A percentile compares a stretch with the other conserved stretches of the same genome.
phyloP scores from a whole-genome alignment of 2,888 invertebrate genomes.

The Stramonita haemastoma region DNA sequence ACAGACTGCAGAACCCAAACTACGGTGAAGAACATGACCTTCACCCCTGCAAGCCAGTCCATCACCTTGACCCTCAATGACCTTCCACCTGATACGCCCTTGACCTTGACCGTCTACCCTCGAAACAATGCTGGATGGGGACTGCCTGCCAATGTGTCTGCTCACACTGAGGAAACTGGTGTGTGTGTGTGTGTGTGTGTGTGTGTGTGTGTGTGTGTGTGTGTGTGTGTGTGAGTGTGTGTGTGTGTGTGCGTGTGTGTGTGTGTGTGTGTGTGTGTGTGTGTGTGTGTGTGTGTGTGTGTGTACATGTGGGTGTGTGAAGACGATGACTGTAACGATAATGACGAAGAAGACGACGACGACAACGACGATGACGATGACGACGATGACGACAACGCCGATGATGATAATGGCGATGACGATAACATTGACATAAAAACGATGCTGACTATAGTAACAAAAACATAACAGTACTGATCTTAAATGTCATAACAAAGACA shows the following conservation, averaged over 20 bases:
- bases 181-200: constrained; percentile 9
- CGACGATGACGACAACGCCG: neutral
- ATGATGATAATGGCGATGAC: neutral
- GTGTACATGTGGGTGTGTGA: too few relatives aligned
- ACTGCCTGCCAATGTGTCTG: neutral
- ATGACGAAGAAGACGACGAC: too few relatives aligned
- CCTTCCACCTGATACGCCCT: constrained; percentile 37
- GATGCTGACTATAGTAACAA: neutral
- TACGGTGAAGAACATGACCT: neutral
- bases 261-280: neutral
- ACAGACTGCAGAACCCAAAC: neutral
- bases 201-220: neutral
- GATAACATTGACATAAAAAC: neutral
- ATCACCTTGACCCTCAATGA: constrained; percentile 32
- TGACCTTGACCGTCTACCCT: constrained; percentile 27
- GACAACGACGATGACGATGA: neutral
- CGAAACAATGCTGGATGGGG: constrained; percentile 38
- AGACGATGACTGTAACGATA: too few relatives aligned
- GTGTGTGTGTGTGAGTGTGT: neutral
- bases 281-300: too few relatives aligned
- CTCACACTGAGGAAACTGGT: constrained; percentile 16
- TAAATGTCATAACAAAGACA: too few relatives aligned
- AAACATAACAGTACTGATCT: too few relatives aligned
- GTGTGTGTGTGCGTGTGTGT: neutral
- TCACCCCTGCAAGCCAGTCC: neutral